These are phyloP conservation scores for Oceanodroma tethys DNA, from an alignment of 2,113 vertebrate species.

Conservation along the genomic window DNA sequence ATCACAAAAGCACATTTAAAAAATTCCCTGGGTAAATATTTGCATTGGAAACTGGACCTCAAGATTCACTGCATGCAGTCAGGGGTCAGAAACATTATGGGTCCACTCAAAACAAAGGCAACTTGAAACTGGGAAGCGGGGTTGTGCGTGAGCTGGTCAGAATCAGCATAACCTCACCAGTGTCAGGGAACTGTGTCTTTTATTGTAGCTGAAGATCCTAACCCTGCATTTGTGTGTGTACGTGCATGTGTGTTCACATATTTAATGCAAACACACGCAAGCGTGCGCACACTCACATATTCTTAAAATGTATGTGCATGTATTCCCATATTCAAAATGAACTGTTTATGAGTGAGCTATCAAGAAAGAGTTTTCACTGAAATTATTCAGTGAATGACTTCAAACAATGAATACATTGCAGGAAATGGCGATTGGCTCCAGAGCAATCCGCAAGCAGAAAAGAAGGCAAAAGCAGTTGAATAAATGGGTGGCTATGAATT, in stretches of 20 bases:
- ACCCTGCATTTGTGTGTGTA: neutral
- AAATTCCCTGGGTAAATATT: slow-evolving; percentile 13
- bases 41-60: neutral
- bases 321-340: slow-evolving; percentile 34
- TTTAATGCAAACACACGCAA: neutral
- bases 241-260: neutral
- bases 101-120: neutral
- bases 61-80: neutral
- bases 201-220: neutral
- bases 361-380: slow-evolving; percentile 57
- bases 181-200: neutral
- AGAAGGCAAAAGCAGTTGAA: slow-evolving; percentile 60
- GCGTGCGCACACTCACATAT: fast-evolving
- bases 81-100: neutral
- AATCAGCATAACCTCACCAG: neutral
- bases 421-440: slow-evolving; percentile 59
- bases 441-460: slow-evolving; percentile 56
- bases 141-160: neutral
- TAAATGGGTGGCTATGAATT: slow-evolving; percentile 64
- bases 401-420: slow-evolving; percentile 62
- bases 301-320: neutral
- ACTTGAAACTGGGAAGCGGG: neutral
- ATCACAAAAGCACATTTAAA: neutral
- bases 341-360: slow-evolving; percentile 46
- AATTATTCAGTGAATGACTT: slow-evolving; percentile 68